These are phyloP conservation scores for Catajapyx aquilonaris DNA, from an alignment of 1,140 invertebrate genomes.

Conservation along the genomic window DNA sequence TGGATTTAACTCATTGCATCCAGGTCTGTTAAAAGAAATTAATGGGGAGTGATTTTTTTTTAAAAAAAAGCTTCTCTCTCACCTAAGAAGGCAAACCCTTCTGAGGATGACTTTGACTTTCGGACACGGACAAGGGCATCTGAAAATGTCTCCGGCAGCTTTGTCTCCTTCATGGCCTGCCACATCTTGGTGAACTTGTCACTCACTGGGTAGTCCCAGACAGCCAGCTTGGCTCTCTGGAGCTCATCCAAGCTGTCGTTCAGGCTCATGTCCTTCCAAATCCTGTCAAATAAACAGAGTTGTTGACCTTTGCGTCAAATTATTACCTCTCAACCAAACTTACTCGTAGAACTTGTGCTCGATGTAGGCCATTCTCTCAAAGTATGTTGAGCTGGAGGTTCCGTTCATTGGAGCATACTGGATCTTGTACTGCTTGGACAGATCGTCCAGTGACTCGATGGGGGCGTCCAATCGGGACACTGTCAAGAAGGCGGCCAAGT, in stretches of 20 bases:
- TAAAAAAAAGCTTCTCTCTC: constrained; percentile 4
- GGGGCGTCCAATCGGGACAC: constrained; percentile 80
- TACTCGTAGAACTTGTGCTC: constrained; percentile 89
- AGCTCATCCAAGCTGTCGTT: constrained; percentile 76
- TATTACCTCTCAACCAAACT: constrained; percentile 19
- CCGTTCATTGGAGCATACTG: constrained; percentile 75
- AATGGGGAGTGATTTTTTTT: no score
- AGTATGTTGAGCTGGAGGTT: constrained; percentile 75
- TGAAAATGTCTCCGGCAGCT: constrained; percentile 48
- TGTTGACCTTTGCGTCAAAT: background rate
- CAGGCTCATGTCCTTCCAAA: constrained; percentile 94
- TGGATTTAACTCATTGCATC: no score
- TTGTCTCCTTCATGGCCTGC: constrained; percentile 84
- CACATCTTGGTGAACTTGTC: constrained; percentile 98
- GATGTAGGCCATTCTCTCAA: constrained; percentile 87
- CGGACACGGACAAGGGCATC: constrained; percentile 60
- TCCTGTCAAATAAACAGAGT: constrained; percentile 31
- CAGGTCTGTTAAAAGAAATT: no score
- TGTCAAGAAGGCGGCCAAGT: constrained; percentile 82
- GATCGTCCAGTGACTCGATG: constrained; percentile 77
- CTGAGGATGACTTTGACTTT: constrained; percentile 44
- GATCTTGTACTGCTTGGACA: constrained; percentile 87
- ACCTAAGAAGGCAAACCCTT: constrained; percentile 83
- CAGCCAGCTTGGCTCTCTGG: constrained; percentile 77
- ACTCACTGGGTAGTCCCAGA: constrained; percentile 97